These are phyloP conservation scores for Oscheius myriophilus DNA, from an alignment of 2,888 invertebrate species.

Conservation along the genomic window DNA sequence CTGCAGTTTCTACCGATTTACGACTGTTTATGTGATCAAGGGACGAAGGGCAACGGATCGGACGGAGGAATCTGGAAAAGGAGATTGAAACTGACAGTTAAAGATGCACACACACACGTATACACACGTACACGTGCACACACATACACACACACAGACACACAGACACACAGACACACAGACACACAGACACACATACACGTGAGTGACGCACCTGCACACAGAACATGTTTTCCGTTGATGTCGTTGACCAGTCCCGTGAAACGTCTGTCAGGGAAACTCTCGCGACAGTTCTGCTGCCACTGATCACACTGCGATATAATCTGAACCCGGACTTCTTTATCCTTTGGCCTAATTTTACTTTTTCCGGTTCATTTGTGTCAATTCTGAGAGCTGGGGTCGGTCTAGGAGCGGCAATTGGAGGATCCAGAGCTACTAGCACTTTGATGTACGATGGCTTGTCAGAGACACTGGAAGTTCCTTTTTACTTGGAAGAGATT, in stretches of 20 bases:
- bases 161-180: too few relatives aligned
- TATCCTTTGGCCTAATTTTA: background rate
- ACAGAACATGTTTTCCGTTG: constrained; percentile 76
- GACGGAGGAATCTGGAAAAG: constrained; percentile 76
- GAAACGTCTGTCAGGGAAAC: constrained; percentile 74
- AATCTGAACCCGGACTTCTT: constrained; percentile 1
- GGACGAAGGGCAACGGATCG: constrained; percentile 76
- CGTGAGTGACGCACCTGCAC: constrained; percentile 20
- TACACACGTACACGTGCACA: too few relatives aligned
- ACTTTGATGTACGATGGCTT: constrained; percentile 23
- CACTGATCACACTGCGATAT: constrained; percentile 16
- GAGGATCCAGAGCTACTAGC: constrained; percentile 78
- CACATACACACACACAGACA: too few relatives aligned
- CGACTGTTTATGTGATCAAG: constrained; percentile 37
- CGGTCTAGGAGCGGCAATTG: constrained; percentile 73
- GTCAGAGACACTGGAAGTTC: constrained; percentile 9
- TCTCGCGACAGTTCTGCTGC: background rate
- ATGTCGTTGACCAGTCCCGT: constrained; percentile 76
- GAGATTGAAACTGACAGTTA: too few relatives aligned
- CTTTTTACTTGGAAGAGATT: too few relatives aligned
- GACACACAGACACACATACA: too few relatives aligned
- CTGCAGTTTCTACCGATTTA: constrained; percentile 29
- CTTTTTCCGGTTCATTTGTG: constrained; percentile 25
- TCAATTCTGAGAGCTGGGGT: constrained; percentile 48
- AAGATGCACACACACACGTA: too few relatives aligned